Conservation (phyloP, 1,140 invertebrate genomes). For the Lasioglossum albipes region DNA sequence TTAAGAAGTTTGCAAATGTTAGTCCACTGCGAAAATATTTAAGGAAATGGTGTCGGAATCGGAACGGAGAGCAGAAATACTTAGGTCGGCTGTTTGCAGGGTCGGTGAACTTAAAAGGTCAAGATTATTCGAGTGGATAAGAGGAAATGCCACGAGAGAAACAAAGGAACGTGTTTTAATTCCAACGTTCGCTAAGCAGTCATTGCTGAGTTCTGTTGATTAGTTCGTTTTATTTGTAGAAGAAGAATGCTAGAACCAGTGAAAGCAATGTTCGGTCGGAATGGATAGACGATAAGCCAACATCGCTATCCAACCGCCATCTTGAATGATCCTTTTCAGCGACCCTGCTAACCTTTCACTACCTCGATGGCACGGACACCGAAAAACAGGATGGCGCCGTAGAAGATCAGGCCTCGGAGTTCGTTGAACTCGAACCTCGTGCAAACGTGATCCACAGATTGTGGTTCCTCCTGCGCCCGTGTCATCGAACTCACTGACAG, state of each 20-base stretch:
- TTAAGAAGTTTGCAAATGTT: too few species aligned
- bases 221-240: too few species aligned
- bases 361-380: constrained; percentile 9
- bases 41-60: background rate
- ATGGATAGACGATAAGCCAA: background rate
- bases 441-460: constrained; percentile 57
- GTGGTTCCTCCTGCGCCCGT: constrained; percentile 47
- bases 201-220: background rate
- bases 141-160: background rate
- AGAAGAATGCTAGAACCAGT: too few species aligned
- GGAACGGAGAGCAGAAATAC: background rate
- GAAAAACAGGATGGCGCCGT: constrained; percentile 29
- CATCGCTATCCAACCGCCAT: background rate
- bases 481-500: constrained; percentile 52
- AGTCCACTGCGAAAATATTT: too few species aligned
- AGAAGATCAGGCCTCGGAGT: constrained; percentile 16
- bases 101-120: constrained; percentile 20
- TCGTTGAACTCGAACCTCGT: constrained; percentile 52
- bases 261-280: background rate
- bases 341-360: constrained; percentile 3
- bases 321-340: constrained; percentile 6
- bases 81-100: background rate
- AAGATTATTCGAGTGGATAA: constrained; percentile 4
- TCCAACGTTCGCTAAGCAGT: background rate
- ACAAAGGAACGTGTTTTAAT: constrained; percentile 24